Base-by-base conservation (phyloP, 2,888 invertebrate species). In the Lithophane ornitopus region DNA sequence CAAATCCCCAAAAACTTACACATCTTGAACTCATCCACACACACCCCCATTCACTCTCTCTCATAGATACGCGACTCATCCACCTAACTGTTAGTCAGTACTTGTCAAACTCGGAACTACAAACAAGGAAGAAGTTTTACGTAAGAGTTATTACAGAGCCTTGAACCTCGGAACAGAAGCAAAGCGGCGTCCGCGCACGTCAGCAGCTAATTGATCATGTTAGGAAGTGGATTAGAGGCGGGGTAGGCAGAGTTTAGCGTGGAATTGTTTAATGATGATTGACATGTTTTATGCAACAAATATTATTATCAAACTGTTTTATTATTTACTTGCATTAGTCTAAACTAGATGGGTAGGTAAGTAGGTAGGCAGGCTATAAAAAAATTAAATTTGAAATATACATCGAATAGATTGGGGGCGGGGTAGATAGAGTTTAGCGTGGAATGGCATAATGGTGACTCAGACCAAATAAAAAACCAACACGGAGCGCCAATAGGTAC, bases 121-220 rank as follows among this genome's bases (percentile, higher is more conserved):
- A 39, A 19, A 73, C 52, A 28, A 85, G 82, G 82, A 82, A 82
- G 70, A 54, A 46, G 56, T 39, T 73, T 85, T 72, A 85, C 56
- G 82, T 85, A 75, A 81, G 49, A 80, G 46, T 44, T 52, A 80
- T 81, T 74, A 83, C 68, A 81, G 89, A 87, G 91, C 91, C 91
- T 90, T 91, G 91, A 91, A 91, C 91, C 90, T 90, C 89, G 88
- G 88, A 89, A 90, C 78, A 66, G 73, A 61, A 76, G 88, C 79
- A 76, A 67, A 66, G 46, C 84, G 73, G 82, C 89, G 85, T 72
- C 85, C 84, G 87, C 79, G 78, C 81, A 74, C 81, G 75, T 80
- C 77, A 84, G 74, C 75, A 76, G 74, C 78, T 85, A 81, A 81
- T 81, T 84, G 66, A 74, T 84, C 69, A 19, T 58, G 73, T 84